Evolutionary conservation across 2,797 vertebrate genomes (phyloP), one percentile per base, ranked within the genome.

Genomic region (Hemibagrus guttatus): DNA sequence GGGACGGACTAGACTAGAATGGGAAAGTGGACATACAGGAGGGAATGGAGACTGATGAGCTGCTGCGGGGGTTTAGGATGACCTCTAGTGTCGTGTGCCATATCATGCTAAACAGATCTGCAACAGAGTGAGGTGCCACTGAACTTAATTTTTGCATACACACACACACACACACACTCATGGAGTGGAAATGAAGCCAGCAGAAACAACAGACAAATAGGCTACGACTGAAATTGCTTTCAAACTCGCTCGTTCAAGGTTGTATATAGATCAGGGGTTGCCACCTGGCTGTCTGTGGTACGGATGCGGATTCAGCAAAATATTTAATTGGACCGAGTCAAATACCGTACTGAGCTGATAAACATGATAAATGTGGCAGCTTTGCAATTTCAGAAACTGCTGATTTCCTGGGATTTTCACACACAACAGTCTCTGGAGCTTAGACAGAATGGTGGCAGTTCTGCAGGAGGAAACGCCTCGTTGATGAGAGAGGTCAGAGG

Each of bases 11-110:
- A 31, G 59, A 49, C 26, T 11, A n/a, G 71, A 83, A 83, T 54
- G 71, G 64, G 78, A 86, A 84, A 56, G 42, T 42, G 54, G 56
- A 63, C 78, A 49, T 68, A 49, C 19, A 58, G 42, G 81, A 16
- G 23, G 82, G 83, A 68, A 71, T 68, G 61, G 39, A 86, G 82
- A 74, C 7, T 79, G 72, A 83, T 85, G 54, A 85, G 66, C 21
- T 61, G 4, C 6, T 14, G 26, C 4, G 5, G 49, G 23, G 64
- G 17, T 85, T 71, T 64, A 71, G 81, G 16, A 80, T 90, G 87
- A 85, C 85, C 64, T 83, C 87, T 90, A 85, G 78, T 83, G 87
- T 74, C 80, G 8, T 52, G 28, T 35, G 8, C 64, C 11, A 13
- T 8, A 52, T 16, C 42, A 71, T 14, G 46, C 46, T 49, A 49